phyloP scores from a whole-genome alignment of 1,140 invertebrate species.

The Cylas formicarius region DNA sequence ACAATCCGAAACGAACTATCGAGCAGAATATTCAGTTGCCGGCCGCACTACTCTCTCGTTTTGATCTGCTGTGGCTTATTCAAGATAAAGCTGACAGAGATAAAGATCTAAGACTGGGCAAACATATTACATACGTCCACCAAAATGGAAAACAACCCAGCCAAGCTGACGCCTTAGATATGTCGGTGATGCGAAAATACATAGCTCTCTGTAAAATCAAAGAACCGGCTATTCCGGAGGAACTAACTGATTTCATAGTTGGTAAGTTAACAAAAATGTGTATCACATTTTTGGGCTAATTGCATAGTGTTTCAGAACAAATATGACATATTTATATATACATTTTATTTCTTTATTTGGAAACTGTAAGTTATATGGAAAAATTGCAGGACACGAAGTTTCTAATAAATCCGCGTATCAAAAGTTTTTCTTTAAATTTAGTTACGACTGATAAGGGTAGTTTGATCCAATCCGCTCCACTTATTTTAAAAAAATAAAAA shows the following conservation, averaged over 20 bases:
- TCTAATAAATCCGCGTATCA: neutral
- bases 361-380: too few relatives aligned
- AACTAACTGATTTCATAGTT: constrained; percentile 86
- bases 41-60: constrained; percentile 94
- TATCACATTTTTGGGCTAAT: neutral
- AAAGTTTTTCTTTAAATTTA: too few relatives aligned
- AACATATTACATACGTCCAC: constrained; percentile 98
- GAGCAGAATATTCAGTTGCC: constrained; percentile 98
- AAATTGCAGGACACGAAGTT: neutral
- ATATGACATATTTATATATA: neutral
- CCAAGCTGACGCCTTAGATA: constrained; percentile 72
- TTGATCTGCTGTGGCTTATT: constrained; percentile 96
- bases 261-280: constrained; percentile 46
- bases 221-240: constrained; percentile 77
- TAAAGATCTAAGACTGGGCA: constrained; percentile 88
- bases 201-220: constrained; percentile 87
- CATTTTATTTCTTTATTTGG: too few relatives aligned
- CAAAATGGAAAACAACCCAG: constrained; percentile 82
- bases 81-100: constrained; percentile 90
- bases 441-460: too few relatives aligned
- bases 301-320: neutral
- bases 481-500: too few relatives aligned
- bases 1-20: constrained; percentile 90
- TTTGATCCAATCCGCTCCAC: too few relatives aligned
- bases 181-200: constrained; percentile 91